Base-by-base conservation (phyloP, 2,888 invertebrate genomes). In the Venustoraphidia nigricollis region DNA sequence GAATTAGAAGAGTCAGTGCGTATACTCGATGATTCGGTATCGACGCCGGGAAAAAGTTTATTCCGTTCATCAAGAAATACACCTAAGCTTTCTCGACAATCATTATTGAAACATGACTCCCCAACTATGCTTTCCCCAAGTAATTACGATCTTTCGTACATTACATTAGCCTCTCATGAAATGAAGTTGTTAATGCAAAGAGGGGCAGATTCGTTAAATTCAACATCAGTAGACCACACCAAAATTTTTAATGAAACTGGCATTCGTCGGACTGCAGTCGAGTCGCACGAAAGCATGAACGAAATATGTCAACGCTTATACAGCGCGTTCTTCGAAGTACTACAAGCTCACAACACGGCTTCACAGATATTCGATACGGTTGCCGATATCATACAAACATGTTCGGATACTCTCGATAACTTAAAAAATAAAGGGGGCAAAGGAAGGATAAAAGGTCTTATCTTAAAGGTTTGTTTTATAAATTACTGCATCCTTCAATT, bases 301-400 rank as follows among this genome's bases (percentile, higher is more conserved):
- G 27, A 27, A 27, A 6, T 27, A 27, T 27, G 27, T 6, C 27
- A 27, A 27, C 59, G 59, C 53, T 57, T 68, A 40, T 64, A 62
- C 50, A 54, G 58, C n/a, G 66, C 66, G 46, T 68, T 66, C 55
- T 65, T 64, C 52, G 64, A 66, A 53, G 56, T 64, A 37, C 48
- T 66, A 8, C 65, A 67, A 51, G 57, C 60, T 11, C 58, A 61
- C 54, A 55, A 62, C 13, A 62, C 58, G 41, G 59, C 59, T 39
- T 58, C 60, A 49, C 64, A 65, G 49, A 54, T 64, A 39, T 56
- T 67, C 44, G 63, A 64, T 43, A 55, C 63, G 8, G 52, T 67
- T 2, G 55, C 62, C 3, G 66, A 66, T 54, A 57, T 66, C 49
- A 64, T 63, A 36, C 56, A 63, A 37, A 65, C 64, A 51, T 66